Conservation (phyloP, 2,113 vertebrate species). For the Leptodactylus fuscus region DNA sequence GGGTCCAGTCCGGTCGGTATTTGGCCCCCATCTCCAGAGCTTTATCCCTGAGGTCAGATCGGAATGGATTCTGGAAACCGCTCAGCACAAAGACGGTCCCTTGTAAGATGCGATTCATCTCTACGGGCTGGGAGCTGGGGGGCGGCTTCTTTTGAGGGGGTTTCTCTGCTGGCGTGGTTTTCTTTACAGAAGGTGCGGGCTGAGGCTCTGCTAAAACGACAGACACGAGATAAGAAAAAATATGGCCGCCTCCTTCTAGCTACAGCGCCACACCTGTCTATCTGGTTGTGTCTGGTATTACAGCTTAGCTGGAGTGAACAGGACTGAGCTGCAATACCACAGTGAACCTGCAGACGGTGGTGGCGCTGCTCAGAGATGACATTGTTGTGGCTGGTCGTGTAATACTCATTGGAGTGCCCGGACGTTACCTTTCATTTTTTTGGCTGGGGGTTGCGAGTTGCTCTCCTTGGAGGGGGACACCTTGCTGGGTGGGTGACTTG, state of each 20-base stretch:
- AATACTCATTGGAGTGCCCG: background rate
- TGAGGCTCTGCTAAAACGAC: constrained; percentile 59
- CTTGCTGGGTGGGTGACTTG: constrained; percentile 63
- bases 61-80: constrained; percentile 91
- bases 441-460: constrained; percentile 67
- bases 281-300: too few species aligned
- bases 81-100: constrained; percentile 89
- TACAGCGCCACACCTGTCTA: too few species aligned
- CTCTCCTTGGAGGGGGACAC: constrained; percentile 65
- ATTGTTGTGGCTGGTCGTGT: too few species aligned
- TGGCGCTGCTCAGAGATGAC: too few species aligned
- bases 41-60: constrained; percentile 87
- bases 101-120: constrained; percentile 76
- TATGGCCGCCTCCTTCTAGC: too few species aligned
- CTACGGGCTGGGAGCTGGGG: constrained; percentile 62
- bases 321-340: too few species aligned
- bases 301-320: too few species aligned
- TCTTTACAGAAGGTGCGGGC: background rate
- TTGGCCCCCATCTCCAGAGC: constrained; percentile 88
- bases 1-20: constrained; percentile 86
- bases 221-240: too few species aligned
- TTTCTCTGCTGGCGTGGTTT: constrained; percentile 64
- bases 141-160: constrained; percentile 62
- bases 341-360: too few species aligned
- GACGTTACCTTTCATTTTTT: constrained; percentile 74